Percentiles rank a stretch among this genome's conserved stretches.
These are phyloP conservation scores for Hypsopygia costalis DNA, from an alignment of 2,888 invertebrate genomes.

Conservation along the genomic window DNA sequence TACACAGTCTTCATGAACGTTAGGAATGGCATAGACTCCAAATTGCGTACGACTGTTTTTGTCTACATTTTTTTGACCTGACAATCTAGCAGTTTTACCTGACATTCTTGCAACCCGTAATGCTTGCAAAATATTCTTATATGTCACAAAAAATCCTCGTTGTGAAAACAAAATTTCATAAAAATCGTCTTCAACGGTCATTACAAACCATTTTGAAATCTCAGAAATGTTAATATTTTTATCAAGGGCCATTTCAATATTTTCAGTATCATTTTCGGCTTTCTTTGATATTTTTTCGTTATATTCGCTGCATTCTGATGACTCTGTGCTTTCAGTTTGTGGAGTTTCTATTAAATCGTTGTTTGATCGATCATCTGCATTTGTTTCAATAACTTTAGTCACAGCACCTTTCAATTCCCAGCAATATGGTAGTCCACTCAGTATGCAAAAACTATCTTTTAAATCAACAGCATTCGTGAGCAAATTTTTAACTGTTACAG, in stretches of 20 bases:
- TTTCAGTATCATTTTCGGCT: slow-evolving; percentile 7
- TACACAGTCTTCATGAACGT: slow-evolving; percentile 47
- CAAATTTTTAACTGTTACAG: slow-evolving; percentile 57
- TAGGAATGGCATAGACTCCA: slow-evolving; percentile 68
- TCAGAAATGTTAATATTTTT: slow-evolving; percentile 20
- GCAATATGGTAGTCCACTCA: slow-evolving; percentile 55
- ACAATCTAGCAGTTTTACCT: slow-evolving; percentile 70
- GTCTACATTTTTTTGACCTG: slow-evolving; percentile 45
- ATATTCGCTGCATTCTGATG: not conserved
- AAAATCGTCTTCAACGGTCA: slow-evolving; percentile 78
- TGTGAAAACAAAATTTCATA: slow-evolving; percentile 70
- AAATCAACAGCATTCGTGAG: slow-evolving; percentile 47
- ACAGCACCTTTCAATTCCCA: slow-evolving; percentile 69
- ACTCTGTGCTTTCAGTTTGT: not conserved
- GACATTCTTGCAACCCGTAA: slow-evolving; percentile 66
- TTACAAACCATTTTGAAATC: slow-evolving; percentile 76
- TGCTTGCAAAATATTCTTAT: slow-evolving; percentile 70
- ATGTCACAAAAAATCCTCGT: slow-evolving; percentile 75
- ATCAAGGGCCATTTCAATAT: slow-evolving; percentile 8
- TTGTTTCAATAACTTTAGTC: slow-evolving; percentile 38
- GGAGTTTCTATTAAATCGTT: slow-evolving; percentile 5
- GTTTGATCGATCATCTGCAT: slow-evolving; percentile 7
- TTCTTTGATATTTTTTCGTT: not conserved
- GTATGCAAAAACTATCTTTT: slow-evolving; percentile 61
- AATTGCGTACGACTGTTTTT: slow-evolving; percentile 45